Percentiles rank a stretch among this genome's conserved stretches.
Evolutionary conservation across 37 sponge, comb jelly and placozoan genomes (phyloP).

Genomic region (Ephydatia muelleri): DNA sequence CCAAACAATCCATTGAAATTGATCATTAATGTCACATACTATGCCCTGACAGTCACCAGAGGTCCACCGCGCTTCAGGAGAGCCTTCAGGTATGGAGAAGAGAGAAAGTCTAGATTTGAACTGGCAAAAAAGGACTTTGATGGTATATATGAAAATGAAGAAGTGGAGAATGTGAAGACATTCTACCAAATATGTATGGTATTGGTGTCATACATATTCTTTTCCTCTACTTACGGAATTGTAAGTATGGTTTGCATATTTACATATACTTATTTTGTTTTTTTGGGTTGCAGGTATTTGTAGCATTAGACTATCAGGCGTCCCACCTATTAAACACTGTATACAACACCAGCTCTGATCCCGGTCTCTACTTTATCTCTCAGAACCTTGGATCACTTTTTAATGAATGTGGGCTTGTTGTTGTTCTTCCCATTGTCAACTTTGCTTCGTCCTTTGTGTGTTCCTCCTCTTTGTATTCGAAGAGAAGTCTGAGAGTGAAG

Average conservation of each 20-base stretch:
- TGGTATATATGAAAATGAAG: not conserved
- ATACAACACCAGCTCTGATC: not conserved
- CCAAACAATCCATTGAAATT: slow-evolving; percentile 9
- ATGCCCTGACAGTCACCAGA: not conserved
- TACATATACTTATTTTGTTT: not conserved
- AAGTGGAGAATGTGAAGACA: slow-evolving; percentile 14
- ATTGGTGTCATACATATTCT: not conserved
- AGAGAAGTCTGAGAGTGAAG: not conserved
- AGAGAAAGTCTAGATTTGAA: slow-evolving; percentile 7
- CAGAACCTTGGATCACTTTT: not conserved
- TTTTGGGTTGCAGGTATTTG: not conserved
- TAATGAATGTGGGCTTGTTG: not conserved
- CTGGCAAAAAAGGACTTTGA: slow-evolving; percentile 10
- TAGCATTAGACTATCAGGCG: not conserved
- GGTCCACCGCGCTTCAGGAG: not conserved
- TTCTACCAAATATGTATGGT: not conserved
- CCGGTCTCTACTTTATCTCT: not conserved
- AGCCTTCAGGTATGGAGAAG: slow-evolving; percentile 12
- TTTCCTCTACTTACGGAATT: not conserved
- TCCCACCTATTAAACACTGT: not conserved
- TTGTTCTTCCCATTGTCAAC: not conserved
- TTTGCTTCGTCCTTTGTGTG: not conserved
- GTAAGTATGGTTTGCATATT: not conserved
- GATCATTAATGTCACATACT: slow-evolving; percentile 4
- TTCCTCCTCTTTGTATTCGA: not conserved